Evolutionary conservation across 2,113 vertebrate genomes (phyloP).

Genomic region (Plestiodon gilberti): DNA sequence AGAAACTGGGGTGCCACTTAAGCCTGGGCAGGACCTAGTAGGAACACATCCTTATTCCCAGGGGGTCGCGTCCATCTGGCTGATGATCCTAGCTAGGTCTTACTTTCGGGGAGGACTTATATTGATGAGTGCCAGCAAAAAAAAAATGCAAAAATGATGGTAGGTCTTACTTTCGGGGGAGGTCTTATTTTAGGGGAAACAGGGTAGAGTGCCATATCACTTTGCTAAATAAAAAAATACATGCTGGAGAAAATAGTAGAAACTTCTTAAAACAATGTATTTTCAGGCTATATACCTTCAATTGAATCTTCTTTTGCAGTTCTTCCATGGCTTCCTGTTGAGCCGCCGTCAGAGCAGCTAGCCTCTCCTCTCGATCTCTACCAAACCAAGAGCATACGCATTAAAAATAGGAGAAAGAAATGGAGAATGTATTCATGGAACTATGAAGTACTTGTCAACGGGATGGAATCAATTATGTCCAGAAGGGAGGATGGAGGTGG

Average conservation of each 20-base stretch:
- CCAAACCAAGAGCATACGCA: background rate
- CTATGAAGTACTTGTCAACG: background rate
- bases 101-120: too few relatives aligned
- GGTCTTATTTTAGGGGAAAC: too few relatives aligned
- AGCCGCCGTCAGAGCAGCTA: slow-evolving; percentile 96
- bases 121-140: too few relatives aligned
- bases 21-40: too few relatives aligned
- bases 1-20: too few relatives aligned
- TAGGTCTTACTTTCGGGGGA: too few relatives aligned
- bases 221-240: background rate
- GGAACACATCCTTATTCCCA: too few relatives aligned
- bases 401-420: background rate
- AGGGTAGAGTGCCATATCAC: background rate
- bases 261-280: background rate
- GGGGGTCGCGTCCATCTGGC: too few relatives aligned
- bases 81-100: too few relatives aligned
- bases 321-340: slow-evolving; percentile 99
- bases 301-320: slow-evolving; percentile 97
- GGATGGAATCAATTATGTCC: background rate
- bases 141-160: too few relatives aligned
- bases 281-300: slow-evolving; percentile 82
- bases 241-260: background rate
- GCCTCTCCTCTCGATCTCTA: slow-evolving; percentile 93
- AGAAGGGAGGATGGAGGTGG: background rate
- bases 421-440: background rate